phyloP scores from a whole-genome alignment of 1,140 invertebrate genomes.

The Eupeodes corollae region DNA sequence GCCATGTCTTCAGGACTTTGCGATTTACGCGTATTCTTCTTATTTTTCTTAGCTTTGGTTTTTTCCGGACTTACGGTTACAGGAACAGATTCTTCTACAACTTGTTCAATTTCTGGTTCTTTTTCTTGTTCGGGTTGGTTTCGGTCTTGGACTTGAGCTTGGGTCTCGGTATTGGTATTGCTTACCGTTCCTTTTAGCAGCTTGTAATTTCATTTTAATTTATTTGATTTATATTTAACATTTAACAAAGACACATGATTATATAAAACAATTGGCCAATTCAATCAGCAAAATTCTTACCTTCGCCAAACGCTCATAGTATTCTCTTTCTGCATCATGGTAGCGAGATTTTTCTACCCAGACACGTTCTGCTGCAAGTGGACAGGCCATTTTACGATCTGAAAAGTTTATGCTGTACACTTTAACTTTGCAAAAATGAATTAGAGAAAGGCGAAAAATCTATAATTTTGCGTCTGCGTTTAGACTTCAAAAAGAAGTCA shows the following conservation, averaged over 20 bases:
- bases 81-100: not conserved
- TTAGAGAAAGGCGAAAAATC: too few species aligned
- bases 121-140: not conserved
- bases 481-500: too few species aligned
- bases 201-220: not conserved
- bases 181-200: not conserved
- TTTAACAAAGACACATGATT: not conserved
- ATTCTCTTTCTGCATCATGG: slow-evolving; percentile 43
- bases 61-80: not conserved
- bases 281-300: slow-evolving; percentile 8
- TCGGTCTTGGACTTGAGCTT: too few species aligned
- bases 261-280: not conserved
- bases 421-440: too few species aligned
- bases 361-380: slow-evolving; percentile 31
- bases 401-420: too few species aligned
- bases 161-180: not conserved
- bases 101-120: not conserved
- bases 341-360: slow-evolving; percentile 46
- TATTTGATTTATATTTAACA: not conserved
- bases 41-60: not conserved
- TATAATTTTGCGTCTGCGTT: too few species aligned
- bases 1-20: not conserved
- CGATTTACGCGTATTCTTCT: not conserved
- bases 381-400: too few species aligned
- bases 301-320: slow-evolving; percentile 32